Evolutionary conservation across 2,888 invertebrate species (phyloP), one percentile per base, ranked within the genome.

Genomic region (Biston stratarius): DNA sequence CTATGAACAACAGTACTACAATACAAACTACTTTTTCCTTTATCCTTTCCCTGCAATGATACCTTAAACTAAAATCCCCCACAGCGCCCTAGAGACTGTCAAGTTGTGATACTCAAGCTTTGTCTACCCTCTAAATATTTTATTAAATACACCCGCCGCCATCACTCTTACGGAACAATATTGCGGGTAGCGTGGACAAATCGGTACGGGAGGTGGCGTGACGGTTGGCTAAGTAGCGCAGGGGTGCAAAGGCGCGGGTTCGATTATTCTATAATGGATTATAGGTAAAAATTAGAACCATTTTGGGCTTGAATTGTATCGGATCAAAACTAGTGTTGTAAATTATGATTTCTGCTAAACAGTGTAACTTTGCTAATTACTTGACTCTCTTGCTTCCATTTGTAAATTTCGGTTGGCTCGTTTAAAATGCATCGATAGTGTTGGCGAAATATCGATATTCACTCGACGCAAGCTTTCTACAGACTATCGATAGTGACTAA

Each of bases 111-210:
- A 74, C 74, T 64, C 71, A 77, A 78, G 72, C 78, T 72, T 67
- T 67, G 76, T 74, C 64, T 76, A 71, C 73, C 77, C 64, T 70
- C 81, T 87, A 83, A 85, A 90, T 90, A 89, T 89, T 89, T 87
- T 90, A 90, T 89, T 89, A 89, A 88, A 85, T 82, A 82, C 79
- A 76, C 76, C 76, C 74, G 73, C 77, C 75, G 68, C 83, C 89
- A 90, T 90, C 85, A 79, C 80, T 90, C 90, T 90, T 87, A 79
- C 75, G 78, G 81, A 73, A 85, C 88, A 89, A 90, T 90, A 88
- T 87, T 79, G 84, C 79, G 78, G 71, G 69, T 79, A 88, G 85
- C 84, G 79, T 73, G 77, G 78, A 90, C 90, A 88, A 90, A 90
- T 90, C 89, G 90, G 84, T 77, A 76, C 65, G 72, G 78, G 73